Percentiles rank a stretch among this genome's conserved stretches.
Conservation (phyloP, 2,113 vertebrate genomes). For the Glaucidium brasilianum region DNA sequence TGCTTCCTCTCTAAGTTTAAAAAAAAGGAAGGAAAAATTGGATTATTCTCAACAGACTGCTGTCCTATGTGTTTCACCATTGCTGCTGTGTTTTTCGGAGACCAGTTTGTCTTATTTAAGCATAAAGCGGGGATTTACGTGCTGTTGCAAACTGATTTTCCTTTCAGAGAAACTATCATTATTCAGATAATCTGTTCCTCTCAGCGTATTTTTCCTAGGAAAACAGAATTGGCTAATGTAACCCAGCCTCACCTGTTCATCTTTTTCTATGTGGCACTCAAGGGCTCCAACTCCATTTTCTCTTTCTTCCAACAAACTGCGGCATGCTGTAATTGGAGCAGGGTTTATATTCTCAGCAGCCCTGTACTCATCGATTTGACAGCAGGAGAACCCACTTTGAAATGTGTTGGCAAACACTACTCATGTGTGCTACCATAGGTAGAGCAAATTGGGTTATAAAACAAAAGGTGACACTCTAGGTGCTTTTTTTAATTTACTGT, state of each 20-base stretch:
- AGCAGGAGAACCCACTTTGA: not conserved
- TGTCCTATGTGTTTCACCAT: not conserved
- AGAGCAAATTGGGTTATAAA: not conserved
- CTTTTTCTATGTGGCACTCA: not conserved
- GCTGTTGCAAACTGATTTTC: not conserved
- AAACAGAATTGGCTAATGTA: not conserved
- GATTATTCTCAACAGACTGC: not conserved
- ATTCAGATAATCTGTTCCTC: not conserved
- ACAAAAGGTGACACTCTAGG: not conserved
- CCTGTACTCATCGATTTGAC: fast-evolving
- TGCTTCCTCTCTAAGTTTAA: not conserved
- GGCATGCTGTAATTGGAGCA: not conserved
- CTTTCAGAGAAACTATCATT: not conserved
- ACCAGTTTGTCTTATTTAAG: fast-evolving
- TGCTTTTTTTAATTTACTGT: not conserved
- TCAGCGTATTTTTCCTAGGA: not conserved
- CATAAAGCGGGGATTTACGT: not conserved
- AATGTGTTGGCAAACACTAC: not conserved
- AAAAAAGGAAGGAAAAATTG: not conserved
- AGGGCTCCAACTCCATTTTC: not conserved
- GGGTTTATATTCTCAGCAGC: not conserved
- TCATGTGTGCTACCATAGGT: fast-evolving
- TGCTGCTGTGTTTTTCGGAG: not conserved
- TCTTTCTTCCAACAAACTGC: fast-evolving
- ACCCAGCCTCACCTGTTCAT: not conserved